Conservation (phyloP, 2,888 invertebrate species). For the Limnephilus lunatus region DNA sequence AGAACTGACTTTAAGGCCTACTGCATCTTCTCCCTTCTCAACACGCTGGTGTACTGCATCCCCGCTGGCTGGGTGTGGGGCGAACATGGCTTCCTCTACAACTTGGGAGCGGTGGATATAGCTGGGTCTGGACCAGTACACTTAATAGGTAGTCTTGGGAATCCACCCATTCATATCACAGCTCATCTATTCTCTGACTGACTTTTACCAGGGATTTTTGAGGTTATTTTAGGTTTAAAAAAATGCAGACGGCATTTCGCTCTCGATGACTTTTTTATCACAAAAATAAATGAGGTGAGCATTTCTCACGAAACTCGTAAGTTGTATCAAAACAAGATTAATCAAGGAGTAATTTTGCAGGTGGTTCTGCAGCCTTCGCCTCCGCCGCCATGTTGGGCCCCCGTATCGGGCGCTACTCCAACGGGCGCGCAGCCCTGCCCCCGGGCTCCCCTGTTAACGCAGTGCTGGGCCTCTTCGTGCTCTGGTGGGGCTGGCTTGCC, state of each 20-base stretch:
- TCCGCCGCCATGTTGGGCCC: constrained; percentile 95
- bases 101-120: constrained; percentile 92
- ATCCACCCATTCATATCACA: neutral
- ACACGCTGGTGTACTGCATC: constrained; percentile 93
- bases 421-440: constrained; percentile 85
- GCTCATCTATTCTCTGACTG: neutral
- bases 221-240: too few relatives aligned
- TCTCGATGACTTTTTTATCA: too few relatives aligned
- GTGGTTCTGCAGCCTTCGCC: constrained; percentile 87
- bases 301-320: too few relatives aligned
- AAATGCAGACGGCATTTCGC: too few relatives aligned
- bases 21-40: constrained; percentile 91
- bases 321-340: neutral
- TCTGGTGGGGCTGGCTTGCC: constrained; percentile 98
- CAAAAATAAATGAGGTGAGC: too few relatives aligned
- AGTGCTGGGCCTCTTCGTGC: constrained; percentile 92
- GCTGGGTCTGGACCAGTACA: constrained; percentile 96
- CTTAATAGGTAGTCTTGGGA: constrained; percentile 78
- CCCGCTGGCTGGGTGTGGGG: constrained; percentile 97
- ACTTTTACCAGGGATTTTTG: too few relatives aligned
- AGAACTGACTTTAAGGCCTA: constrained; percentile 95
- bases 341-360: constrained; percentile 69
- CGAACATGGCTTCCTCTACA: constrained; percentile 89
- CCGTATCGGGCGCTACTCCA: constrained; percentile 88
- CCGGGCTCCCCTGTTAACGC: constrained; percentile 94